Conservation (phyloP, 1,140 invertebrate genomes). For the Papilio polytes region DNA sequence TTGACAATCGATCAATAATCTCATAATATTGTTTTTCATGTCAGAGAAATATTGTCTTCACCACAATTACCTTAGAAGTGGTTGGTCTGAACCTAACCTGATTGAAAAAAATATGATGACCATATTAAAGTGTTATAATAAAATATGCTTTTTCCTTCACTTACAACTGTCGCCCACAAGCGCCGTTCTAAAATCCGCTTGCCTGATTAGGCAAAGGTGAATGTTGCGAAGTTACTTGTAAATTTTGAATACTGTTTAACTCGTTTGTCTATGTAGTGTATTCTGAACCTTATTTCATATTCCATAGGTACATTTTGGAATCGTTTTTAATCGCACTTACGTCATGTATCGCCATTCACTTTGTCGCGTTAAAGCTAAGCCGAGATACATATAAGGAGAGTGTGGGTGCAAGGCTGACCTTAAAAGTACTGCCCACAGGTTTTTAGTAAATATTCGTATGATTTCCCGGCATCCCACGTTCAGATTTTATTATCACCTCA, state of each 20-base stretch:
- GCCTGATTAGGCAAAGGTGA: constrained; percentile 81
- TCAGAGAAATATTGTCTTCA: not conserved
- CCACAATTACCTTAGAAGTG: not conserved
- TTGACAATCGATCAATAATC: not conserved
- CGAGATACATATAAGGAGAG: constrained; percentile 73
- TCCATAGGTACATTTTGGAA: constrained; percentile 41
- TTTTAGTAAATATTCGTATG: constrained; percentile 71
- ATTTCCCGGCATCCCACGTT: constrained; percentile 75
- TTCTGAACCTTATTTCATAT: constrained; percentile 4
- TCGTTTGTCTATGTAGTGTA: not conserved
- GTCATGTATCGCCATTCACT: constrained; percentile 43
- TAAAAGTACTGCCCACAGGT: constrained; percentile 75
- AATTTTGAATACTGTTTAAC: constrained; percentile 42
- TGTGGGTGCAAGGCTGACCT: constrained; percentile 83
- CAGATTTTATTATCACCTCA: constrained; percentile 57
- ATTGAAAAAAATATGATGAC: constrained; percentile 7
- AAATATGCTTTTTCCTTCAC: constrained; percentile 57
- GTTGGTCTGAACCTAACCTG: not conserved
- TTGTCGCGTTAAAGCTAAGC: constrained; percentile 60
- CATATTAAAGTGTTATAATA: constrained; percentile 35
- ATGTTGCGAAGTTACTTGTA: constrained; percentile 70
- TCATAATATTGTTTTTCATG: not conserved
- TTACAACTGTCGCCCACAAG: constrained; percentile 70
- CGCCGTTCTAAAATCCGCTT: constrained; percentile 80
- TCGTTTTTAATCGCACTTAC: constrained; percentile 35